Conservation (phyloP, 1,140 invertebrate genomes). For the Achatina immaculata region DNA sequence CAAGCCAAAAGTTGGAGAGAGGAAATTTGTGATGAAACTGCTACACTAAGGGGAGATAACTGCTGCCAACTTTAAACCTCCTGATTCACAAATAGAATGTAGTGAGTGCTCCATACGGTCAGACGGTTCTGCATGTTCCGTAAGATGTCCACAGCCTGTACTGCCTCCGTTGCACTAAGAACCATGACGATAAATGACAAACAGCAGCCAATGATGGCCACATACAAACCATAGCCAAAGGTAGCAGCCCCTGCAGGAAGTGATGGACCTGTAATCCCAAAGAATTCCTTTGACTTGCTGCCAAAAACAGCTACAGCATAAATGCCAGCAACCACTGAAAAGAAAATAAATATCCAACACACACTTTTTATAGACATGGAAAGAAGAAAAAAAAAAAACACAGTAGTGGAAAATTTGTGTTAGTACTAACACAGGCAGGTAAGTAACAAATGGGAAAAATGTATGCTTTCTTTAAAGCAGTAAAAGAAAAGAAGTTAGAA, state of each 20-base stretch:
- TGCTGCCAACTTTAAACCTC: no score
- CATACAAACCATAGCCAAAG: slow-evolving; percentile 41
- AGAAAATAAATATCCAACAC: no score
- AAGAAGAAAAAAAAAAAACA: no score
- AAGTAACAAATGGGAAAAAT: no score
- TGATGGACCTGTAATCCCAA: slow-evolving; percentile 24
- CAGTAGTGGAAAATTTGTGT: no score
- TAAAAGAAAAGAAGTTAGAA: no score
- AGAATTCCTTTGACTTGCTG: slow-evolving; percentile 34
- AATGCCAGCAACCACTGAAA: slow-evolving; percentile 42
- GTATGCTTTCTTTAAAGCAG: no score
- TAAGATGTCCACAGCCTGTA: slow-evolving; percentile 41
- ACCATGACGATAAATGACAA: slow-evolving; percentile 38
- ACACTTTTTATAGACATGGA: no score
- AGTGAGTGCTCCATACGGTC: slow-evolving; percentile 43
- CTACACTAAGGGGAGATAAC: no score
- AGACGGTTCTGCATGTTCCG: slow-evolving; percentile 46
- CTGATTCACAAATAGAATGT: slow-evolving; percentile 49
- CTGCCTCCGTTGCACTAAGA: slow-evolving; percentile 42
- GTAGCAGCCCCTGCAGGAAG: neutral
- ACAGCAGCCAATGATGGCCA: slow-evolving; percentile 33
- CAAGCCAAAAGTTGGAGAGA: no score
- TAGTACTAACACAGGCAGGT: no score
- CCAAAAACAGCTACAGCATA: slow-evolving; percentile 41
- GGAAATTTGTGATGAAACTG: no score